Percentiles rank a stretch among this genome's conserved stretches.
Evolutionary conservation across 2,888 invertebrate species (phyloP).

Genomic region (Peribatodes rhomboidaria): DNA sequence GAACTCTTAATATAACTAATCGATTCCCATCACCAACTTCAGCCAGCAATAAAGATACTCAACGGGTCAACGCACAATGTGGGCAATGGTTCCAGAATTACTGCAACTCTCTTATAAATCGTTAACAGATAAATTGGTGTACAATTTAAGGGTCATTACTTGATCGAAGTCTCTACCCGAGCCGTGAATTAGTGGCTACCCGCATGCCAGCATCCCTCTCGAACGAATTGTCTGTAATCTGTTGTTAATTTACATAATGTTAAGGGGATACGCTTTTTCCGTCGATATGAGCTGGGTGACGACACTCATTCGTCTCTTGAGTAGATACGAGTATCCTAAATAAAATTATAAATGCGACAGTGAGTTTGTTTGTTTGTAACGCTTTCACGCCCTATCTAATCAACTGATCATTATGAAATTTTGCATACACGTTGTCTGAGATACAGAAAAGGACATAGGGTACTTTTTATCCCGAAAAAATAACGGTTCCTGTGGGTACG

Average conservation of each 20-base stretch:
- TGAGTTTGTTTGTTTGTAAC: too few species aligned
- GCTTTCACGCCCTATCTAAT: too few species aligned
- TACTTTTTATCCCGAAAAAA: too few species aligned
- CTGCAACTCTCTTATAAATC: slow-evolving; percentile 35
- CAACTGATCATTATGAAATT: too few species aligned
- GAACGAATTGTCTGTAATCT: slow-evolving; percentile 64
- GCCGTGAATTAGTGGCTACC: slow-evolving; percentile 68
- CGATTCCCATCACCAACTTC: slow-evolving; percentile 5
- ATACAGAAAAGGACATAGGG: too few species aligned
- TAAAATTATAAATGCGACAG: too few species aligned
- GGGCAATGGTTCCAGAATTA: slow-evolving; percentile 31
- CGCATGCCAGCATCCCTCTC: slow-evolving; percentile 79
- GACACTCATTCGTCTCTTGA: too few species aligned
- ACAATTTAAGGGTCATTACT: slow-evolving; percentile 78
- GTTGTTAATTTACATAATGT: slow-evolving; percentile 70
- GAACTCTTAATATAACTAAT: too few species aligned
- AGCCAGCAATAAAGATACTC: slow-evolving; percentile 1
- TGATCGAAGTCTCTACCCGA: slow-evolving; percentile 63
- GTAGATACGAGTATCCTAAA: too few species aligned
- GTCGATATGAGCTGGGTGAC: neutral
- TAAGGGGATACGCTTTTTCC: slow-evolving; percentile 34
- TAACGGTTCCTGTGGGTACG: too few species aligned
- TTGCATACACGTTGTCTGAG: too few species aligned
- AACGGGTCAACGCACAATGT: slow-evolving; percentile 37
- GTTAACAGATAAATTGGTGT: slow-evolving; percentile 78